Evolutionary conservation across 2,888 invertebrate genomes (phyloP).

Genomic region (Aethes cnicana): DNA sequence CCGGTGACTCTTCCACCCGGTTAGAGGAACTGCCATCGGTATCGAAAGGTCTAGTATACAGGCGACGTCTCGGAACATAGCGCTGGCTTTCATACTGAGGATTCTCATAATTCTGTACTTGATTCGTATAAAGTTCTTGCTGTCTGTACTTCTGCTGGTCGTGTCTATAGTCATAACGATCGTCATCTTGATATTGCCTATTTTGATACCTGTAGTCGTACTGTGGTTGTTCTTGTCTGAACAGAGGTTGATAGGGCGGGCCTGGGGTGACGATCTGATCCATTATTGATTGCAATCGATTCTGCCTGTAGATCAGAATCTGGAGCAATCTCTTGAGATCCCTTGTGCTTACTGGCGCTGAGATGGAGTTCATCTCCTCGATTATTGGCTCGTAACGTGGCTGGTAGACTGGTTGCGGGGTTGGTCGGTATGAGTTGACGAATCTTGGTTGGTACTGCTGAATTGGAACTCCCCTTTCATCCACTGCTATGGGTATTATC

Average conservation of each 20-base stretch:
- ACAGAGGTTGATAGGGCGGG: constrained; percentile 56
- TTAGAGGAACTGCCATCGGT: constrained; percentile 67
- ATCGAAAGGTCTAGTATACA: constrained; percentile 66
- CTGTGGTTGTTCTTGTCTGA: constrained; percentile 50
- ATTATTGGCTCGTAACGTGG: constrained; percentile 71
- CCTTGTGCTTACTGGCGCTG: constrained; percentile 86
- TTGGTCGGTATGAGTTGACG: constrained; percentile 60
- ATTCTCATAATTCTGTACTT: constrained; percentile 61
- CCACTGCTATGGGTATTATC: constrained; percentile 72
- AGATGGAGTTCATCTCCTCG: constrained; percentile 82
- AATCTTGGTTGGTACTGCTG: constrained; percentile 68
- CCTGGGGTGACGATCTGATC: constrained; percentile 68
- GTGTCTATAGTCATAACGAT: constrained; percentile 66
- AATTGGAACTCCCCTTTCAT: constrained; percentile 71
- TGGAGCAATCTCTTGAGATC: constrained; percentile 87
- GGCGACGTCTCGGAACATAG: constrained; percentile 66
- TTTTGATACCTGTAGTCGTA: constrained; percentile 57
- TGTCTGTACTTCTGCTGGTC: constrained; percentile 60
- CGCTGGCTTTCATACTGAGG: constrained; percentile 74
- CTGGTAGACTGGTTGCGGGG: constrained; percentile 44
- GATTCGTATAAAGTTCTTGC: constrained; percentile 64
- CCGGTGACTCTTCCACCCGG: constrained; percentile 76
- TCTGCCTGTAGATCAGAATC: constrained; percentile 85
- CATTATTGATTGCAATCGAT: constrained; percentile 81
- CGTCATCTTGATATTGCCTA: constrained; percentile 67